Base-by-base conservation (phyloP, 2,888 invertebrate species). In the Alcis repandata region DNA sequence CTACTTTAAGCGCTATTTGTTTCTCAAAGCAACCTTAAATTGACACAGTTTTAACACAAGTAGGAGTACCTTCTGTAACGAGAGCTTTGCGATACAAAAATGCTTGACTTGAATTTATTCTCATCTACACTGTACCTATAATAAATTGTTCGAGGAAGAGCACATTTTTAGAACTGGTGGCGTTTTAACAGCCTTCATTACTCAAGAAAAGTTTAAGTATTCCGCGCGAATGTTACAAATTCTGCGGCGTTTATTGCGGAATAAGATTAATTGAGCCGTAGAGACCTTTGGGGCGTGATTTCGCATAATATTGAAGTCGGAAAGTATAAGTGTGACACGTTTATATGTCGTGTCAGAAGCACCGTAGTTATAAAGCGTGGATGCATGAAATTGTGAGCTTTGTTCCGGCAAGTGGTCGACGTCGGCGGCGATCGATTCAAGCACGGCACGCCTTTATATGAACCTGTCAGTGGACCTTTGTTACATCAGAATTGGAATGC, bases 231-330 rank as follows among this genome's bases (percentile, higher is more conserved):
- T 73, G 70, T 78, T 72, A 78, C 75, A 77, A 81, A 79, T 82
- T 79, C 67, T 70, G 71, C 70, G 77, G 75, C 78, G 74, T 79
- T 82, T 76, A 79, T 80, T 75, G 77, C 75, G 76, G 76, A 78
- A 72, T 76, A 79, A 80, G 80, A 80, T 82, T 78, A 81, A 83
- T 84, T 76, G 77, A 74, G 72, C 72, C 68, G 63, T 67, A 60
- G 69, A 71, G 61, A 67, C 65, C 62, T 66, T 63, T 48, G 58
- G 58, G 52, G 59, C 65, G 67, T 72, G 68, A 72, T 72, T 71
- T 67, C 20, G 69, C 59, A 65, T 72, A 77, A 79, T 75, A 67
- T 73, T 68, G 48, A 72, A 71, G 64, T 64, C 63, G 45, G 63
- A 63, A 63, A 66, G 54, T 54, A 45, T 46, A 19, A 46, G n/a